Percentiles rank a stretch among this genome's conserved stretches.
Conservation (phyloP, 2,797 vertebrate species). For the Sebastes nivosus region DNA sequence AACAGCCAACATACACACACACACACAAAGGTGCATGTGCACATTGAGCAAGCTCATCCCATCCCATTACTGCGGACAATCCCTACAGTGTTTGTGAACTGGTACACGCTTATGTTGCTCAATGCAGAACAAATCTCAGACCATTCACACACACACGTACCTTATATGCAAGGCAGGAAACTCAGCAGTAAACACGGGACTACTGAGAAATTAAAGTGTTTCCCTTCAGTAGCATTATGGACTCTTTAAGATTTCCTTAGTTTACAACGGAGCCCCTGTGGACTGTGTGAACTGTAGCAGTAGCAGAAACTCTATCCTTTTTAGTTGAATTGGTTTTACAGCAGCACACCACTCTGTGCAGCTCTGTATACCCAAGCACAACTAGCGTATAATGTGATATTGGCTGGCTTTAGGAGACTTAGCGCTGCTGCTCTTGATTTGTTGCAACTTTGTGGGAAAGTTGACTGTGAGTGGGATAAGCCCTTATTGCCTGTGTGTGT, state of each 20-base stretch:
- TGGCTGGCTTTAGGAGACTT: constrained; percentile 69
- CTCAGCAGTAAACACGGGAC: constrained; percentile 23
- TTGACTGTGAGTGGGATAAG: constrained; percentile 73
- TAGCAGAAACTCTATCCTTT: constrained; percentile 51
- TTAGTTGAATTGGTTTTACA: constrained; percentile 50
- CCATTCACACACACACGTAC: constrained; percentile 1
- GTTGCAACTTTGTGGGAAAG: constrained; percentile 81
- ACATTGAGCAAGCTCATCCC: constrained; percentile 49
- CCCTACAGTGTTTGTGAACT: constrained; percentile 57
- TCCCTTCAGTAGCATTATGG: constrained; percentile 43
- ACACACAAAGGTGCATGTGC: constrained; percentile 46
- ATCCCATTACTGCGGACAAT: constrained; percentile 72
- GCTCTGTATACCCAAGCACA: constrained; percentile 49
- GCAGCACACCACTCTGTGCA: constrained; percentile 36
- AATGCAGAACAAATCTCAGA: constrained; percentile 33
- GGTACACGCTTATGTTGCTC: constrained; percentile 25
- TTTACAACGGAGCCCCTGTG: constrained; percentile 31
- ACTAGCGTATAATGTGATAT: constrained; percentile 69
- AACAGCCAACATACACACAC: constrained; percentile 38
- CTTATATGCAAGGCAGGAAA: not conserved
- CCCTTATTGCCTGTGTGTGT: constrained; percentile 51
- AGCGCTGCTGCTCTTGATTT: constrained; percentile 69
- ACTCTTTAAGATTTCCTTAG: constrained; percentile 31
- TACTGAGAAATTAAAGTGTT: constrained; percentile 36
- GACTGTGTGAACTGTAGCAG: constrained; percentile 28